Evolutionary conservation across 2,797 vertebrate species (phyloP).

Genomic region (Cheracebus regulus): DNA sequence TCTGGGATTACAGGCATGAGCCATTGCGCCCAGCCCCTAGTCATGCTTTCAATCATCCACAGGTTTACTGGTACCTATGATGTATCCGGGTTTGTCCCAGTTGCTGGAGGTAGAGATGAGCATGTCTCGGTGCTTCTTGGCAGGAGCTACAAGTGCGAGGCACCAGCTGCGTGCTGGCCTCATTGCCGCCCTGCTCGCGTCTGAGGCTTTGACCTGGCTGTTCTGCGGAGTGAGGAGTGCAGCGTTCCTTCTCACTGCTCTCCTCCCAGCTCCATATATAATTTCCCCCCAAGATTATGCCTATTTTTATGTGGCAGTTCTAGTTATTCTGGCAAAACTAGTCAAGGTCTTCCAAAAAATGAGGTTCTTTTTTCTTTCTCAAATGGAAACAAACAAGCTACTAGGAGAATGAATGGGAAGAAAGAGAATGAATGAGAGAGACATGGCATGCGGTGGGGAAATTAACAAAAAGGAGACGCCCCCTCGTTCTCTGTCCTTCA

Average conservation of each 20-base stretch:
- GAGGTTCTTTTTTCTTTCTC: background rate
- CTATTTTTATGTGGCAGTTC: background rate
- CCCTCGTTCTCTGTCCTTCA: background rate
- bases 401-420: background rate
- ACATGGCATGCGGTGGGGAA: background rate
- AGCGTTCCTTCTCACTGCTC: background rate
- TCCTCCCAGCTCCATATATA: background rate
- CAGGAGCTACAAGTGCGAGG: background rate
- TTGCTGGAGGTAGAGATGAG: background rate
- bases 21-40: too few species aligned
- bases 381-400: background rate
- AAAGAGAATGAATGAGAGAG: background rate
- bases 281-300: background rate
- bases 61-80: background rate
- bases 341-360: background rate
- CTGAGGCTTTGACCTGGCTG: too few species aligned
- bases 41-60: background rate
- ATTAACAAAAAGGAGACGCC: background rate
- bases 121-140: background rate
- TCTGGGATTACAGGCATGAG: too few species aligned
- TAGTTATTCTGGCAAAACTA: background rate
- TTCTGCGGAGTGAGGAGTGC: background rate
- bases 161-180: rapidly evolving
- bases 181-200: background rate
- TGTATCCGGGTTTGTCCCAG: background rate